Base-by-base conservation (phyloP, 2,888 invertebrate genomes). In the Erebia epiphron region DNA sequence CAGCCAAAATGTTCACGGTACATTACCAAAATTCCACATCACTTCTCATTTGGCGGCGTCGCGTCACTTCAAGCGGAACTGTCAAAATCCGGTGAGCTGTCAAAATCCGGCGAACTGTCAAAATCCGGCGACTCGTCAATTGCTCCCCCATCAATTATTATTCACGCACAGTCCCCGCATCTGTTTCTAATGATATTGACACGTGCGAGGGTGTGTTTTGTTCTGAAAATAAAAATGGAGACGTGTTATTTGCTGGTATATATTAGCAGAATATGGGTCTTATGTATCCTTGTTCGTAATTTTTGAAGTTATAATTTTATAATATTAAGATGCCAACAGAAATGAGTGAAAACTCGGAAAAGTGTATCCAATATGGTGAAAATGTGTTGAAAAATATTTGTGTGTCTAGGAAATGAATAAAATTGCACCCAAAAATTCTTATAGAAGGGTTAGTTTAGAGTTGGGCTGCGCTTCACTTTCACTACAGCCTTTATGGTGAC, bases 151-250 rank as follows among this genome's bases (percentile, higher is more conserved):
- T 82, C 84, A 81, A 85, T 82, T 82, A 83, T 83, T 84, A 54
- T 82, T 83, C 83, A 81, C 80, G 76, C 79, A 75, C 72, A 72
- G 75, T 79, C 79, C 73, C 76, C 80, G 83, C 87, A 86, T 87
- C 88, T 89, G 88, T 83, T 85, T 83, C 82, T 88, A 89, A 88
- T 86, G 89, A 84, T 80, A 73, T 73, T 73, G 82, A 78, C 86
- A 83, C 85, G 87, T 81, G 87, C 63, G 41, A 46, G 66, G 26
- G n/a, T 35, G 58, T 10, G 21, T 66, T 66, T 57, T 66, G 66
- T 66, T 66, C 64, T 41, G 35, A 35, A 64, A 64, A 64, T 54
- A 64, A 62, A 62, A 49, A 21, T 62, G 46, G 8, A 46, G 21
- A 49, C 21, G 16, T 18, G 3, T 57, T 57, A 57, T 57, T 57